These are phyloP conservation scores for Mesembrinibis cayennensis DNA, from an alignment of 2,113 vertebrate genomes.

Conservation along the genomic window DNA sequence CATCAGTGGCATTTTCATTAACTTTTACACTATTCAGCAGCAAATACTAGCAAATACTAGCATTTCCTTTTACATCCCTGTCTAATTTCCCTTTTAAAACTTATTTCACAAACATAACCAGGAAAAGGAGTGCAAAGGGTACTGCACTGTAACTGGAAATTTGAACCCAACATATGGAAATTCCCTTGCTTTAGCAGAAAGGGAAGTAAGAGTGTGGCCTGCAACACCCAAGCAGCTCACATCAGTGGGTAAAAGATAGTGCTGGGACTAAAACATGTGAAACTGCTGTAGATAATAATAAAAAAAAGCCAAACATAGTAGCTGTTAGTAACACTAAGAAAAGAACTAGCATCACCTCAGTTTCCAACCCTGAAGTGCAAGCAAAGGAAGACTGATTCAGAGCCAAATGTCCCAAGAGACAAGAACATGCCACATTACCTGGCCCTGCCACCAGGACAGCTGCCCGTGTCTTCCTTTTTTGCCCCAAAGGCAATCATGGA, in stretches of 20 bases:
- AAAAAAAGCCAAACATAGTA: neutral
- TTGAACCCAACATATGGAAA: neutral
- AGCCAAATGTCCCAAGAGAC: neutral
- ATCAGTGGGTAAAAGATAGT: neutral
- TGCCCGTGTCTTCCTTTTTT: neutral
- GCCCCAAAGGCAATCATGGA: constrained; percentile 77
- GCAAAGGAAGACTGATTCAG: neutral
- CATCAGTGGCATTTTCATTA: neutral
- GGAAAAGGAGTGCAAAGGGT: neutral
- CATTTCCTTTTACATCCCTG: neutral
- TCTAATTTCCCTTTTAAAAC: neutral
- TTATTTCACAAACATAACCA: neutral
- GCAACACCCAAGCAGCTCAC: neutral
- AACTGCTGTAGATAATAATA: neutral
- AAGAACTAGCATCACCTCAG: neutral
- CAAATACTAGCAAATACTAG: neutral
- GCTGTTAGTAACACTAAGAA: neutral
- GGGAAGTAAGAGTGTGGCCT: neutral
- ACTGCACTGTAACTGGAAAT: neutral
- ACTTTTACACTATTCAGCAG: neutral
- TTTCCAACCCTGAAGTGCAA: neutral
- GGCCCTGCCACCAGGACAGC: neutral
- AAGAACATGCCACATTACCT: neutral
- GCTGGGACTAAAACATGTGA: neutral
- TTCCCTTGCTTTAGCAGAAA: neutral